Percentiles rank a stretch among this genome's conserved stretches.
Evolutionary conservation across 2,113 vertebrate species (phyloP).

Genomic region (Oostethus manadensis): DNA sequence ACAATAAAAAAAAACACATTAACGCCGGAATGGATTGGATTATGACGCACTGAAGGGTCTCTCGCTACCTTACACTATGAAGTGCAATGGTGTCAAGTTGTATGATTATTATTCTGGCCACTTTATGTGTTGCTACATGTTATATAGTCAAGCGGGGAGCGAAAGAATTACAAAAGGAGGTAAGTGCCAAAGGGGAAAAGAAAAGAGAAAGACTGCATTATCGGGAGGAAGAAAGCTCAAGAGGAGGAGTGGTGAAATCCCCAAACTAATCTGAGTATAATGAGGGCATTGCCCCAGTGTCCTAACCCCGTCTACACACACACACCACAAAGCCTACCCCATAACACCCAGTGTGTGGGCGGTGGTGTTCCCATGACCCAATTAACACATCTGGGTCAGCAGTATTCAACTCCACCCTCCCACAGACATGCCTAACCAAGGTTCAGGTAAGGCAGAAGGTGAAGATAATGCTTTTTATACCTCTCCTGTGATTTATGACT

Average conservation of each 20-base stretch:
- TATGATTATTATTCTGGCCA: too few species aligned
- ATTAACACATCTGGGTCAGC: slow-evolving; percentile 76
- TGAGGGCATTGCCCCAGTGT: slow-evolving; percentile 69
- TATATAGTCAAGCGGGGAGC: neutral
- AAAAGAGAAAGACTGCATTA: slow-evolving; percentile 3
- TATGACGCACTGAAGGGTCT: too few species aligned
- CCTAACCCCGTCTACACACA: slow-evolving; percentile 37
- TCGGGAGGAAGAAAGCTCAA: slow-evolving; percentile 28
- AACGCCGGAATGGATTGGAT: too few species aligned
- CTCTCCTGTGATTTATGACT: slow-evolving; percentile 5
- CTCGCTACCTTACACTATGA: too few species aligned
- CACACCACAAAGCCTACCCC: slow-evolving; percentile 30
- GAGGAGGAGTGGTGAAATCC: slow-evolving; percentile 61
- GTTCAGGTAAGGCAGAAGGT: slow-evolving; percentile 14
- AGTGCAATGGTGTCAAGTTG: too few species aligned
- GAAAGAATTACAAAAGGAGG: slow-evolving; percentile 12
- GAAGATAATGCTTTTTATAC: slow-evolving; percentile 2
- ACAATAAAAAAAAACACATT: too few species aligned
- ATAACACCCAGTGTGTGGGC: slow-evolving; percentile 61
- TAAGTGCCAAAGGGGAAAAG: slow-evolving; percentile 4
- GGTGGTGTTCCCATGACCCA: slow-evolving; percentile 71
- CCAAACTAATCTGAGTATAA: slow-evolving; percentile 71
- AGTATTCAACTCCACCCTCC: slow-evolving; percentile 48
- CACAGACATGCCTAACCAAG: slow-evolving; percentile 11
- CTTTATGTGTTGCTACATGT: too few species aligned